Evolutionary conservation across 2,888 invertebrate species (phyloP).

Genomic region (Eucera pruinosa): DNA sequence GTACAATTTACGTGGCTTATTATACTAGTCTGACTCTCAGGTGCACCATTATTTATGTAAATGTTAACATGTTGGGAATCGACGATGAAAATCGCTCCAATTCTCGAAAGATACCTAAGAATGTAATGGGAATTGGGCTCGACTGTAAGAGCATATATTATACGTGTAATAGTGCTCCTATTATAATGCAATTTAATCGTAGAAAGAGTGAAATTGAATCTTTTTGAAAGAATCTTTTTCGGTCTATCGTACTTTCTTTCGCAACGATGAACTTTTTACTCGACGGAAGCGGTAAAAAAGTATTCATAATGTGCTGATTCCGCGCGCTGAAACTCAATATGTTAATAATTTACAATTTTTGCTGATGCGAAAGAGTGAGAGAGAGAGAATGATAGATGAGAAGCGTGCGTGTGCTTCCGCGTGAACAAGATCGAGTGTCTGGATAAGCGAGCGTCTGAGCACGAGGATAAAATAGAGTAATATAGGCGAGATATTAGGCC

Average conservation of each 20-base stretch:
- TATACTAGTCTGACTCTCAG: slow-evolving; percentile 67
- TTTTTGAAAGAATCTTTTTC: slow-evolving; percentile 3
- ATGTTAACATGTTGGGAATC: slow-evolving; percentile 57
- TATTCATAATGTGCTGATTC: neutral
- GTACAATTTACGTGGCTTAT: slow-evolving; percentile 62
- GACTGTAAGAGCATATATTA: neutral
- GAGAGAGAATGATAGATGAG: slow-evolving; percentile 23
- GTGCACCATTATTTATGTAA: slow-evolving; percentile 62
- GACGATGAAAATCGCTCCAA: neutral
- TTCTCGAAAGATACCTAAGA: neutral
- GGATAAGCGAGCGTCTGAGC: slow-evolving; percentile 44
- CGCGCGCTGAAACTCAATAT: slow-evolving; percentile 59
- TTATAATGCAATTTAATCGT: slow-evolving; percentile 10
- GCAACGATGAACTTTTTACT: slow-evolving; percentile 14
- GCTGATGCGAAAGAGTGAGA: slow-evolving; percentile 37
- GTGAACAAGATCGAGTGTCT: slow-evolving; percentile 45
- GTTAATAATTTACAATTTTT: slow-evolving; percentile 65
- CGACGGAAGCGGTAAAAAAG: neutral
- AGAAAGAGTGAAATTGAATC: neutral
- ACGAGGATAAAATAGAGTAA: slow-evolving; percentile 39
- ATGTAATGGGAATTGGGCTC: slow-evolving; percentile 18
- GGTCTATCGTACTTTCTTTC: neutral
- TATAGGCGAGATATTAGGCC: slow-evolving; percentile 53
- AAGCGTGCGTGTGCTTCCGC: slow-evolving; percentile 32
- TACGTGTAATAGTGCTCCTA: neutral